Conservation (phyloP, 2,888 invertebrate genomes). For the Pinctada fucata region DNA sequence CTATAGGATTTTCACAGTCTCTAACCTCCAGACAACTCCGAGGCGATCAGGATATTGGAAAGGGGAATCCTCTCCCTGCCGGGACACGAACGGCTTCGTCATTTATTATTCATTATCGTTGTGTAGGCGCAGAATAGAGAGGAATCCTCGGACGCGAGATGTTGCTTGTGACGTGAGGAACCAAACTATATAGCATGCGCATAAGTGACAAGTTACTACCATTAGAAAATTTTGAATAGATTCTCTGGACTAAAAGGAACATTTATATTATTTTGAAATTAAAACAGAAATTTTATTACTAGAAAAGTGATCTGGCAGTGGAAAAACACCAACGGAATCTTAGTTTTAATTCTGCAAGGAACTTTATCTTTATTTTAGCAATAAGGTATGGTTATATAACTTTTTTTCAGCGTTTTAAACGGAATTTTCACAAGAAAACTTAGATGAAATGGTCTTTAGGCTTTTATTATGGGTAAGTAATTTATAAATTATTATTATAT, state of each 20-base stretch:
- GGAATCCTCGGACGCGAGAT: not conserved
- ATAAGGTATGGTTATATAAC: constrained; percentile 21
- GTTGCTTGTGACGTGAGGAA: constrained; percentile 9
- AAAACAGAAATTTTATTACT: not conserved
- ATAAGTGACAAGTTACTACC: constrained; percentile 5
- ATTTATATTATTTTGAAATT: not conserved
- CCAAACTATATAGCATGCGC: constrained; percentile 25
- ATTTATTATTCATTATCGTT: constrained; percentile 37
- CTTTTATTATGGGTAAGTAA: not conserved
- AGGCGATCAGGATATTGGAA: not conserved
- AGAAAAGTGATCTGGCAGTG: not conserved
- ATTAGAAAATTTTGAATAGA: constrained; percentile 25
- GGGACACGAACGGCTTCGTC: constrained; percentile 23
- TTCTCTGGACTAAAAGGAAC: not conserved
- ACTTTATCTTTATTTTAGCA: not conserved
- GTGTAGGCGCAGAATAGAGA: constrained; percentile 29
- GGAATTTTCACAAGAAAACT: not conserved
- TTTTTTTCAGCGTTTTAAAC: not conserved
- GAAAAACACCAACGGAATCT: not conserved
- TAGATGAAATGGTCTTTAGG: too few species aligned
- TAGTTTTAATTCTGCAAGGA: not conserved
- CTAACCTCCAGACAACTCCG: not conserved
- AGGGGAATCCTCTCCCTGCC: constrained; percentile 4
- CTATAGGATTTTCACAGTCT: constrained; percentile 15
- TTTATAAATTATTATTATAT: not conserved